Conservation (phyloP, 2,888 invertebrate genomes). For the Physocephala rufipes region DNA sequence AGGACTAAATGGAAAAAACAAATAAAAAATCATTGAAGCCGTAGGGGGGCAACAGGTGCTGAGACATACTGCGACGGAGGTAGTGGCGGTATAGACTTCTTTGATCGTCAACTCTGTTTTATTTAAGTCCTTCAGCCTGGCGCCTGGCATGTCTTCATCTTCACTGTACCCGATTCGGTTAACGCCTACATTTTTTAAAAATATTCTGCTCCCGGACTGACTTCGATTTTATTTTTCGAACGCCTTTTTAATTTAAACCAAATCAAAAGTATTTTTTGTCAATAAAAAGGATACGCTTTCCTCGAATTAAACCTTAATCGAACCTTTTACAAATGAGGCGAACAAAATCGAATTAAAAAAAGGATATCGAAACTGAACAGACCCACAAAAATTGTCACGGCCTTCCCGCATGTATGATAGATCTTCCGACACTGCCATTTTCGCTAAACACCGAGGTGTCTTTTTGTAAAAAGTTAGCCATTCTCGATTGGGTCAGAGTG, state of each 20-base stretch:
- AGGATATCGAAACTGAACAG: neutral
- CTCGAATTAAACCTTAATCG: conserved; percentile 5
- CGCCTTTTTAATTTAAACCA: neutral
- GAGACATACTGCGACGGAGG: too few relatives aligned
- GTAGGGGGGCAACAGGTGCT: too few relatives aligned
- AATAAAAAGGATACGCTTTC: conserved; percentile 10
- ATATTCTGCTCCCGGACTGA: neutral
- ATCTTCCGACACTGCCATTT: neutral
- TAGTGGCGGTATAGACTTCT: too few relatives aligned
- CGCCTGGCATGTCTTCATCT: neutral
- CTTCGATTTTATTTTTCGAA: neutral
- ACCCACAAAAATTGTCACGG: conserved; percentile 6
- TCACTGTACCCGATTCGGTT: neutral
- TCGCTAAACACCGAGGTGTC: too few relatives aligned
- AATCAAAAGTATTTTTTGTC: neutral
- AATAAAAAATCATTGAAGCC: too few relatives aligned
- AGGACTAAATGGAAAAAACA: too few relatives aligned
- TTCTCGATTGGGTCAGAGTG: too few relatives aligned
- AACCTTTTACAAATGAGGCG: neutral
- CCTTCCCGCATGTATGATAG: neutral
- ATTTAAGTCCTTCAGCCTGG: neutral
- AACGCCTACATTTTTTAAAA: neutral
- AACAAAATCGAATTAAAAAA: neutral
- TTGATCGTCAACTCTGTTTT: too few relatives aligned
- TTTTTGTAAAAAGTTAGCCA: too few relatives aligned